Evolutionary conservation across 2,797 vertebrate species (phyloP).

Genomic region (Fringilla coelebs): DNA sequence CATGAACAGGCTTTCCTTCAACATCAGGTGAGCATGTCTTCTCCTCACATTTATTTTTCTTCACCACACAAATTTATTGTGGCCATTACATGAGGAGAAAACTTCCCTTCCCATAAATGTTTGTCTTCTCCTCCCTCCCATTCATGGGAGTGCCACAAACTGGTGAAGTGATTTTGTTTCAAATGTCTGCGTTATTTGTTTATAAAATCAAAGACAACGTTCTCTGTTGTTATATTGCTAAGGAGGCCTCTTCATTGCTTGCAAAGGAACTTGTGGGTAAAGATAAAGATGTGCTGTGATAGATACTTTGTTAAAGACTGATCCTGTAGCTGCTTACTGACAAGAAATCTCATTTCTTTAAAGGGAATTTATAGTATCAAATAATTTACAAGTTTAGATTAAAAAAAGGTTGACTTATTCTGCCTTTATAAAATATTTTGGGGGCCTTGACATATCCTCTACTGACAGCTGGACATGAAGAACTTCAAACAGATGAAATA

Average conservation of each 20-base stretch:
- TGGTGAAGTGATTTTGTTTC: conserved; percentile 34
- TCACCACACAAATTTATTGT: conserved; percentile 66
- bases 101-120: conserved; percentile 61
- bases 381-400: not conserved
- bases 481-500: not conserved
- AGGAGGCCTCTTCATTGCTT: not conserved
- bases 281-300: not conserved
- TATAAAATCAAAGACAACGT: not conserved
- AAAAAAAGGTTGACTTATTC: not conserved
- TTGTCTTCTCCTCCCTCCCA: conserved; percentile 63
- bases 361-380: not conserved
- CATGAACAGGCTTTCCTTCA: conserved; percentile 62
- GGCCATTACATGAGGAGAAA: conserved; percentile 40
- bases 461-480: not conserved
- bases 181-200: not conserved
- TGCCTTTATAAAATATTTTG: not conserved
- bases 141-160: conserved; percentile 49
- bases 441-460: not conserved
- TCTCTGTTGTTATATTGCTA: not conserved
- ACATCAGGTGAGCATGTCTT: conserved; percentile 41
- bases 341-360: not conserved
- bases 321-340: not conserved
- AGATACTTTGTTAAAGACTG: not conserved
- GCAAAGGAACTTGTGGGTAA: not conserved
- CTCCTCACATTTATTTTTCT: conserved; percentile 65